Evolutionary conservation across 2,797 vertebrate species (phyloP), one percentile per base, ranked within the genome.

Genomic region (Malurus leucopterus): DNA sequence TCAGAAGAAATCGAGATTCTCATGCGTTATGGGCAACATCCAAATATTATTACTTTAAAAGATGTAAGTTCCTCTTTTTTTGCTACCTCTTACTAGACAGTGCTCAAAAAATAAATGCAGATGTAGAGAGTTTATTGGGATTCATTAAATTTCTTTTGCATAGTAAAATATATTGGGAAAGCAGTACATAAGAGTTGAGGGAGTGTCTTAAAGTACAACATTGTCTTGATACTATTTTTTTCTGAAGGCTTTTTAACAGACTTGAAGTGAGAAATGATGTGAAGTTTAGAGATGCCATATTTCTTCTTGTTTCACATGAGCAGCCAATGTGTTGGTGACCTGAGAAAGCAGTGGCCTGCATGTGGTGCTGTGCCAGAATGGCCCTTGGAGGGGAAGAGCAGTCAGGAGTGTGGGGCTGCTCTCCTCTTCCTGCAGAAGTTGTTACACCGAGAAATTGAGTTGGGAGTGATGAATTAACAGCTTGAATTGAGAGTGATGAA

Each of bases 1-100:
- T 99, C 99, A 10, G 99, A 99, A 96, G 99, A 99, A 97, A 99
- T 99, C 5, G 99, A 99, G 94, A 99, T 99, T 96, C 97, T 99
- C 84, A 99, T 99, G 99, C 97, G 98, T 93, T 99, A 99, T 24
- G 98, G 98, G 85, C 99, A 99, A 63, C 99, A 99, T 86, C 99
- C 99, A 57, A 99, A 99, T 95, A 99, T 99, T 96, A 99, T 99
- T 94, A 99, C 99, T 46, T 96, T 99, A 81, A 99, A 99, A 96
- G 99, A 99, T 91, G 99, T 99, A 95, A 73, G 99, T 98, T 88
- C 71, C 30, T 74, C 6, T 58, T 44, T 44, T 27, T 90, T n/a
- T 77, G 32, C 51, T 65, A 12, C 34, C 32, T 76, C 65, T 59
- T 81, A 15, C 14, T 77, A 61, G 11, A 41, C 18, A 27, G 18